A percentile compares a stretch with the other conserved stretches of the same genome.
Conservation (phyloP, 2,797 vertebrate species). For the Coregonus sp. region DNA sequence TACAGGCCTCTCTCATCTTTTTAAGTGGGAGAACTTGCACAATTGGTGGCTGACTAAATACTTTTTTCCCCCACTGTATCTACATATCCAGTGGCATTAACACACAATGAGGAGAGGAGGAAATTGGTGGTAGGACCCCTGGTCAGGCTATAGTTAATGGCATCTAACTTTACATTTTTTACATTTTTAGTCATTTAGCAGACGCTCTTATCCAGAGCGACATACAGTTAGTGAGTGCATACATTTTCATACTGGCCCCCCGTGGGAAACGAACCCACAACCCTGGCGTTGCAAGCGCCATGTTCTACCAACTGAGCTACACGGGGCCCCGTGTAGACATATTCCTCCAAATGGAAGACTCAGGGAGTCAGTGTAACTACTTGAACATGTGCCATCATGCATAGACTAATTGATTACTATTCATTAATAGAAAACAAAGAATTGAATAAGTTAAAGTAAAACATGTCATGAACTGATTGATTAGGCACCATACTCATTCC, state of each 20-base stretch:
- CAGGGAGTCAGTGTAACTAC: not conserved
- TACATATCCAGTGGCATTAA: slow-evolving; percentile 1
- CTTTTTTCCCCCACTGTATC: too few relatives aligned
- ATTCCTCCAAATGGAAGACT: not conserved
- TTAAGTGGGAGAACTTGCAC: too few relatives aligned
- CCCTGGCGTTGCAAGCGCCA: too few relatives aligned
- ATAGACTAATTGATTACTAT: not conserved
- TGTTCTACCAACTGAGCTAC: too few relatives aligned
- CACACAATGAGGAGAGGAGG: slow-evolving; percentile 15
- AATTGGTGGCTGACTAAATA: too few relatives aligned
- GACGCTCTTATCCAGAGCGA: too few relatives aligned
- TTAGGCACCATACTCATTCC: too few relatives aligned
- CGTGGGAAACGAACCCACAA: too few relatives aligned
- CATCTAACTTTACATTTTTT: not conserved
- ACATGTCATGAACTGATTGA: not conserved
- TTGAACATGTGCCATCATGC: not conserved
- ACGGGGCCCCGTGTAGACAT: not conserved
- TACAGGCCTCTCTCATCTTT: too few relatives aligned
- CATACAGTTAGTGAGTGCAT: too few relatives aligned
- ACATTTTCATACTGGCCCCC: too few relatives aligned
- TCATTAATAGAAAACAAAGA: not conserved
- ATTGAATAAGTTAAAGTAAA: not conserved
- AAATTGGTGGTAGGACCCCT: slow-evolving; percentile 5
- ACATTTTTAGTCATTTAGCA: too few relatives aligned
- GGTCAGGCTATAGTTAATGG: not conserved